phyloP scores from a whole-genome alignment of 2,797 vertebrate genomes.

The Chelidonichthys spinosus region DNA sequence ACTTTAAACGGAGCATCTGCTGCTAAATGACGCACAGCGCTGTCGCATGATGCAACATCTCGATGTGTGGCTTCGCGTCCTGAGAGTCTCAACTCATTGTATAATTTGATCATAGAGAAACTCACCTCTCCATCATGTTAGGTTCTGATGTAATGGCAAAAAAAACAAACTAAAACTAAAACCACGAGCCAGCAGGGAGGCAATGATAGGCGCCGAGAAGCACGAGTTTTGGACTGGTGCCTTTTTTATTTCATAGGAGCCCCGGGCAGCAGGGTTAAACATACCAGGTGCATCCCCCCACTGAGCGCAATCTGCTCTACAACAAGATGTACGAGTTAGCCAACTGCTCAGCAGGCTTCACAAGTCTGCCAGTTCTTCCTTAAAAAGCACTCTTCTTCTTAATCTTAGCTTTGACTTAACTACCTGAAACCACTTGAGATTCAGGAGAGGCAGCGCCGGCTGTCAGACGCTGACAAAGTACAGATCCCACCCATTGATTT shows the following conservation, averaged over 20 bases:
- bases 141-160: slow-evolving; percentile 28
- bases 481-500: slow-evolving; percentile 49
- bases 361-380: slow-evolving; percentile 52
- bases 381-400: slow-evolving; percentile 53
- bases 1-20: slow-evolving; percentile 41
- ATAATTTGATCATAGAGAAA: slow-evolving; percentile 54
- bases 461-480: slow-evolving; percentile 54
- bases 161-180: not conserved
- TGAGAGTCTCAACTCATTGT: slow-evolving; percentile 38
- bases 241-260: slow-evolving; percentile 59
- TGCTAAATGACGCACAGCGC: slow-evolving; percentile 17
- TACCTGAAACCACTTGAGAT: slow-evolving; percentile 46
- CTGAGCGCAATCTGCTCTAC: slow-evolving; percentile 69
- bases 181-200: slow-evolving; percentile 26
- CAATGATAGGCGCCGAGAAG: slow-evolving; percentile 47
- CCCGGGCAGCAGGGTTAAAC: slow-evolving; percentile 58
- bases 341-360: slow-evolving; percentile 55
- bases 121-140: slow-evolving; percentile 36
- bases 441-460: slow-evolving; percentile 40
- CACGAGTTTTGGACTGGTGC: slow-evolving; percentile 49
- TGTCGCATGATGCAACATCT: slow-evolving; percentile 30
- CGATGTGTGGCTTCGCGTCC: slow-evolving; percentile 54
- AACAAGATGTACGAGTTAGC: slow-evolving; percentile 61
- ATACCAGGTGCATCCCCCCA: slow-evolving; percentile 66
- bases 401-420: slow-evolving; percentile 65